Evolutionary conservation across 2,888 invertebrate genomes (phyloP).

Genomic region (Drosophila demipolita): DNA sequence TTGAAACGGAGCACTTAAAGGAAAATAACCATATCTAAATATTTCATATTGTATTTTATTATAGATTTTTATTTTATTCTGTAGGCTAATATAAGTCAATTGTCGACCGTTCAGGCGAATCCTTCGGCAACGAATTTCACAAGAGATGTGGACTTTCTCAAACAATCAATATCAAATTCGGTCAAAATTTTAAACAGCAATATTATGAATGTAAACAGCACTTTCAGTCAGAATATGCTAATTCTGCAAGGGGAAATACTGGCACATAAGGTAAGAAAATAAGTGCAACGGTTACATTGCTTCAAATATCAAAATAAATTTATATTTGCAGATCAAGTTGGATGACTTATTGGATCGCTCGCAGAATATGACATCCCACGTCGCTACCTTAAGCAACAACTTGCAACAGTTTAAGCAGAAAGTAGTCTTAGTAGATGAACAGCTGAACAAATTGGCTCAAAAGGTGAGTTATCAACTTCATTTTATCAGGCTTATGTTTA

Average conservation of each 20-base stretch:
- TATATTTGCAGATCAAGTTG: constrained; percentile 72
- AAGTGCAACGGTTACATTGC: neutral
- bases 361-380: constrained; percentile 83
- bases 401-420: constrained; percentile 82
- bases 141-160: constrained; percentile 64
- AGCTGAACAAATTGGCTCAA: constrained; percentile 72
- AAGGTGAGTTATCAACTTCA: constrained; percentile 60
- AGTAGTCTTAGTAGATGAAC: constrained; percentile 69
- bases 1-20: constrained; percentile 69
- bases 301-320: neutral
- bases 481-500: neutral
- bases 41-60: neutral
- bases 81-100: constrained; percentile 72
- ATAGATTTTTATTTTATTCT: constrained; percentile 18
- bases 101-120: constrained; percentile 52
- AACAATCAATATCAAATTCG: constrained; percentile 61
- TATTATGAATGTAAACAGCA: constrained; percentile 79
- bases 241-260: constrained; percentile 76
- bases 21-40: constrained; percentile 13
- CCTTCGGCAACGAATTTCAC: constrained; percentile 66
- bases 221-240: constrained; percentile 80
- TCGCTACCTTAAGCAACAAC: constrained; percentile 82
- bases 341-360: constrained; percentile 81
- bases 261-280: constrained; percentile 74
- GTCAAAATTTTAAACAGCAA: constrained; percentile 73